Evolutionary conservation across 2,113 vertebrate genomes (phyloP), one percentile per base, ranked within the genome.

Genomic region (Proterorhinus semilunaris): DNA sequence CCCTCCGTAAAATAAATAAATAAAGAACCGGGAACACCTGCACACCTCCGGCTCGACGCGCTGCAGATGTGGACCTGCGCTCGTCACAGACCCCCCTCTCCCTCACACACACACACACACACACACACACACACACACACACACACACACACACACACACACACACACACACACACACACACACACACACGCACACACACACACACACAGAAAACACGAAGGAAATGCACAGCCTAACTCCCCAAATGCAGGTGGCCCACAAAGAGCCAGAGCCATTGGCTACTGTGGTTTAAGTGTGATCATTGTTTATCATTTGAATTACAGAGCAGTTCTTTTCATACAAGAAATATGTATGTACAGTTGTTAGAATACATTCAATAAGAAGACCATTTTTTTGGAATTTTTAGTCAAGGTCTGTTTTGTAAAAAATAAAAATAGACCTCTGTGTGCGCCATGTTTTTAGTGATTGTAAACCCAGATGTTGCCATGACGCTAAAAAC

Each of bases 21-120:
- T 44, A 61, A 45, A 66, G 83, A 83, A 82, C 80, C 55, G 53
- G 68, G 66, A 89, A 84, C 89, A 91, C 88, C 90, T 91, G 87
- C 82, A 89, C 70, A 84, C 79, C 72, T 76, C 75, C 46, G 9
- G 78, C 75, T 84, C 68, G 1, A 62, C 52, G 47, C 70, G 63
- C 61, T 62, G 47, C 76, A 45, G 78, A 85, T 76, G 67, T 65
- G 49, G 66, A 72, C 48, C 64, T 44, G 55, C 65, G 59, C 42
- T 66, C 49, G 58, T 69, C 71, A 13, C 69, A 61, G 42, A 49
- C 42, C 1, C 4, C 27, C 4, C 27, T 36, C 27, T 67, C 69
- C 75, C 66, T 69, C 10, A 75, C 43, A 43, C 53, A 76, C 17
- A 53, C 15, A 74, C 10, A 75, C 51, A 53, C 1, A 53, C 50